phyloP scores from a whole-genome alignment of 2,797 vertebrate species.

The Hyperoplus lanceolatus region DNA sequence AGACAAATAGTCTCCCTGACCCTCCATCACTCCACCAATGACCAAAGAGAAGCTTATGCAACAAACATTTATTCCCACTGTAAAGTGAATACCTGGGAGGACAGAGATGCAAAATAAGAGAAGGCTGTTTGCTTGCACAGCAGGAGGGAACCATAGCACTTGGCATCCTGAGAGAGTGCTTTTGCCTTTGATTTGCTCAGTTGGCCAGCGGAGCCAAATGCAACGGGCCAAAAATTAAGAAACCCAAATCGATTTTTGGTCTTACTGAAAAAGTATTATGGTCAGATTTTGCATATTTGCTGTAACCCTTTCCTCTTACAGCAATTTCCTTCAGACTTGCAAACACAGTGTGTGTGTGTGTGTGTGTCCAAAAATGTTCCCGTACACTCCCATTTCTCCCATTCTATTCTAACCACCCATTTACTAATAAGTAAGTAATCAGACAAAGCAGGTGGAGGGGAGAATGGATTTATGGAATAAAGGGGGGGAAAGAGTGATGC shows the following conservation, averaged over 20 bases:
- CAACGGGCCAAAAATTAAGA: conserved; percentile 63
- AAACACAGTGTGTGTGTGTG: background rate
- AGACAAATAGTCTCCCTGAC: conserved; percentile 28
- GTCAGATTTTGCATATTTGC: conserved; percentile 51
- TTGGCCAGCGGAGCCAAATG: conserved; percentile 41
- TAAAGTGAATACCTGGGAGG: conserved; percentile 59
- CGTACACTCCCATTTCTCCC: background rate
- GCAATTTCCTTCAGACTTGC: conserved; percentile 40
- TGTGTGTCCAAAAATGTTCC: conserved; percentile 31
- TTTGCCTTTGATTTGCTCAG: conserved; percentile 62
- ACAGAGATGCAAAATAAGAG: conserved; percentile 30
- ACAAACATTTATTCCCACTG: conserved; percentile 39
- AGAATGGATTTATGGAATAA: conserved; percentile 19
- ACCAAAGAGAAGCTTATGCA: conserved; percentile 34
- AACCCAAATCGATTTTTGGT: conserved; percentile 63
- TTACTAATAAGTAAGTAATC: background rate
- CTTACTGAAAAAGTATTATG: conserved; percentile 49
- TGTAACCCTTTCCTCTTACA: conserved; percentile 23
- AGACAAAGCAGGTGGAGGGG: background rate
- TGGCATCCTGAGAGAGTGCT: conserved; percentile 33
- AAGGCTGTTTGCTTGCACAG: conserved; percentile 51
- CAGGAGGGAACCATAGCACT: conserved; percentile 40
- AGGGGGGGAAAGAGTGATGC: background rate
- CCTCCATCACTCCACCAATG: conserved; percentile 3
- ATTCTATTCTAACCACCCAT: background rate